Evolutionary conservation across 2,888 invertebrate genomes (phyloP), one percentile per base, ranked within the genome.

Genomic region (Myopa tessellatipennis): DNA sequence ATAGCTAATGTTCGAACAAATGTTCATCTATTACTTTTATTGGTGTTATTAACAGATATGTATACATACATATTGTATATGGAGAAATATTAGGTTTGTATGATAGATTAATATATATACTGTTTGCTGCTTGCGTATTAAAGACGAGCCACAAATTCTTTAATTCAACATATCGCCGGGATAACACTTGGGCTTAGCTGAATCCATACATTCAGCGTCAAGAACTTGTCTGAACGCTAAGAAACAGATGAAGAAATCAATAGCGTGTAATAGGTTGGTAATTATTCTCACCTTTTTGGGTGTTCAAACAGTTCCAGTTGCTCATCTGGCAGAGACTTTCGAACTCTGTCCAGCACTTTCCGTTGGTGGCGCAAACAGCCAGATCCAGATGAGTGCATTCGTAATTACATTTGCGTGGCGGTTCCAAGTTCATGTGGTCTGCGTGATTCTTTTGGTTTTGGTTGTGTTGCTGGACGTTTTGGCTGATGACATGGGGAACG

Each of bases 291-390:
- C 85, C 81, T 45, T 85, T 84, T 65, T 83, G 82, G 74, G 84
- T 83, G 68, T 85, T 84, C 76, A 85, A 81, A 71, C 85, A 85
- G 26, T 85, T 85, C 85, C 85, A 85, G 70, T 83, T 74, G 73
- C 79, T 84, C 36, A 85, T 78, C 76, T 84, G 80, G 63, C 85
- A 85, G 10, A 83, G 83, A 4, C 85, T 84, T 10, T 81, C 73
- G 73, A 85, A 85, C n/a, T 83, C 81, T 61, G 82, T 84, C 34
- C 82, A 79, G 65, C 85, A 85, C 6, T 84, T 81, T 63, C 81
- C 83, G 58, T 85, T 84, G 75, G 77, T 79, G 77, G 85, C 85
- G 18, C 85, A 85, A 34, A 85, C 81, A 50, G 80, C 78, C 60
- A 85, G 72, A n/a, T 85, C 76, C n/a, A 80, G 26, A 1, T 71